Percentiles rank a stretch among this genome's conserved stretches.
Conservation (phyloP, 2,888 invertebrate species). For the Glaucopsyche alexis region DNA sequence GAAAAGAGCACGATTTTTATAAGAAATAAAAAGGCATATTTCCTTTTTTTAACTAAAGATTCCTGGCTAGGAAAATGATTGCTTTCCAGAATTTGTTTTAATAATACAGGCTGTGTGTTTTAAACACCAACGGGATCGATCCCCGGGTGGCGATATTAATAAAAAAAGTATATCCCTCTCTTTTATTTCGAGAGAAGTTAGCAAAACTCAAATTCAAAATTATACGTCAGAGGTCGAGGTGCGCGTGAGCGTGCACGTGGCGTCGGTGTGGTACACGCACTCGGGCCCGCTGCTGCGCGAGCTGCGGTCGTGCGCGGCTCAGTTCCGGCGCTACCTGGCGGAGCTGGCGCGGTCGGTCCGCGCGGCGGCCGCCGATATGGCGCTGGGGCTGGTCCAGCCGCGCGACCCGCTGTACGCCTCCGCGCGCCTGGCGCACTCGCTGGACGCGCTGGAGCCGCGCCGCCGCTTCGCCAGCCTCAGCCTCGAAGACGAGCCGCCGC, state of each 20-base stretch:
- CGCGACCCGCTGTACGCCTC: conserved; percentile 76
- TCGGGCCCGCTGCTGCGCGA: conserved; percentile 92
- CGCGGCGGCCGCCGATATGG: conserved; percentile 96
- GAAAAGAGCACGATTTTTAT: too few species aligned
- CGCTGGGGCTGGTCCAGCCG: conserved; percentile 91
- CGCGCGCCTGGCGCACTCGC: conserved; percentile 48
- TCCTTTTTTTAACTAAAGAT: too few species aligned
- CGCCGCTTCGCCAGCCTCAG: conserved; percentile 65
- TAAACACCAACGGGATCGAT: too few species aligned
- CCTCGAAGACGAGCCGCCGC: conserved; percentile 67
- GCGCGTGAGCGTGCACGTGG: conserved; percentile 82
- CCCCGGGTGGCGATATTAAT: too few species aligned
- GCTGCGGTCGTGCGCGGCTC: conserved; percentile 91
- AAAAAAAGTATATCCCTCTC: background rate
- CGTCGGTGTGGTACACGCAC: conserved; percentile 96
- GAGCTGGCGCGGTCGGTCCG: conserved; percentile 92
- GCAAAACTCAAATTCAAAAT: background rate
- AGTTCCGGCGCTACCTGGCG: conserved; percentile 93
- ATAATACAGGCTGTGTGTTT: too few species aligned
- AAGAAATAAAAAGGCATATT: too few species aligned
- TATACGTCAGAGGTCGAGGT: conserved; percentile 47
- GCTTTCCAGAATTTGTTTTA: too few species aligned
- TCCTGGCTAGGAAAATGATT: too few species aligned
- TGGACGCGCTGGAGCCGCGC: conserved; percentile 67
- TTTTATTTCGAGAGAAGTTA: background rate